Conservation (phyloP, 2,888 invertebrate genomes). For the Leptopilina myrica region DNA sequence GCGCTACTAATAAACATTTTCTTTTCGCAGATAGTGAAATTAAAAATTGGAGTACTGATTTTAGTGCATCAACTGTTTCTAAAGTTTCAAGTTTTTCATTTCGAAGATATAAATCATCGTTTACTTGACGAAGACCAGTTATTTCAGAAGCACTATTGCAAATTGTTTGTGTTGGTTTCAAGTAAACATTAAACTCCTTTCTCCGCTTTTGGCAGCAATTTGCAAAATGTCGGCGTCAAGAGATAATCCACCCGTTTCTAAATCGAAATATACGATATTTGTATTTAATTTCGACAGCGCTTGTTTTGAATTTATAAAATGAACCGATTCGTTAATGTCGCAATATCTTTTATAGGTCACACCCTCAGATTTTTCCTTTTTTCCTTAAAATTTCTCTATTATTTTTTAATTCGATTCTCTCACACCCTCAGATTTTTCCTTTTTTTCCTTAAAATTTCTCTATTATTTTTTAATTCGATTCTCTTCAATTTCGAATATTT, state of each 20-base stretch:
- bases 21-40: slow-evolving; percentile 1
- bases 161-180: slow-evolving; percentile 39
- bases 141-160: neutral
- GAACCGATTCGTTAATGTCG: slow-evolving; percentile 20
- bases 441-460: slow-evolving; percentile 47
- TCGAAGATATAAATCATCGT: slow-evolving; percentile 38
- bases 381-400: slow-evolving; percentile 45
- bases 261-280: slow-evolving; percentile 48
- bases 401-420: slow-evolving; percentile 46
- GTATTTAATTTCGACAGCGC: neutral
- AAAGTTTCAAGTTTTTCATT: slow-evolving; percentile 41
- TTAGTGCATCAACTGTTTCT: slow-evolving; percentile 37
- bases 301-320: neutral
- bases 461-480: slow-evolving; percentile 44
- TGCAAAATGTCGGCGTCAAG: slow-evolving; percentile 43
- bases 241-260: slow-evolving; percentile 45
- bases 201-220: slow-evolving; percentile 43
- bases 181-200: slow-evolving; percentile 46
- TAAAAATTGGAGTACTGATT: slow-evolving; percentile 45
- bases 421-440: slow-evolving; percentile 47
- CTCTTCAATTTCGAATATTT: slow-evolving; percentile 42
- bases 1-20: slow-evolving; percentile 45
- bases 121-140: slow-evolving; percentile 16
- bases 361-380: slow-evolving; percentile 49
- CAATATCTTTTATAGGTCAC: slow-evolving; percentile 43